Evolutionary conservation across 2,888 invertebrate genomes (phyloP).

Genomic region (Metopia argyrocephala): DNA sequence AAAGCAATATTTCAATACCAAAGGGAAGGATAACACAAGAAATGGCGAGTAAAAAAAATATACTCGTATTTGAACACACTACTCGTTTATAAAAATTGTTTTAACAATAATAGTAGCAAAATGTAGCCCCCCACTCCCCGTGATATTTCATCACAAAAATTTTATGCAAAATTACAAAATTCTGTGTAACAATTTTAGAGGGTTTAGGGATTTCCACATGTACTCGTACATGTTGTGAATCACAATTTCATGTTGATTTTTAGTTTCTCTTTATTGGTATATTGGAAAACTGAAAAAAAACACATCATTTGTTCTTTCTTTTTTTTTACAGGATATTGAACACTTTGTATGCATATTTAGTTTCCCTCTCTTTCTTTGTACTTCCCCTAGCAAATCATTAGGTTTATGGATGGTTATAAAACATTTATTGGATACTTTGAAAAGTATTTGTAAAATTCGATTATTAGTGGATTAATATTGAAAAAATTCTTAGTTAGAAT

Average conservation of each 20-base stretch:
- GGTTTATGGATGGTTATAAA: constrained; percentile 1
- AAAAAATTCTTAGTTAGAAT: constrained; percentile 9
- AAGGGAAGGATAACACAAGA: neutral
- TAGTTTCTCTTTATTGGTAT: neutral
- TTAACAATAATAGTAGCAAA: constrained; percentile 20
- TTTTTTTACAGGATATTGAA: constrained; percentile 4
- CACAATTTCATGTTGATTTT: constrained; percentile 16
- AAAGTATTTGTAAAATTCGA: constrained; percentile 49
- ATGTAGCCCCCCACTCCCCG: neutral
- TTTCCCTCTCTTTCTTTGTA: neutral
- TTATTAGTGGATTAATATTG: constrained; percentile 47
- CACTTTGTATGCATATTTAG: neutral
- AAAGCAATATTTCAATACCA: constrained; percentile 21
- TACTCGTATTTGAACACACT: constrained; percentile 16
- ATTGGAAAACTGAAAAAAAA: too few relatives aligned
- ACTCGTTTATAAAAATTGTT: constrained; percentile 30
- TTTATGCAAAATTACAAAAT: constrained; percentile 44
- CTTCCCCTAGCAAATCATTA: neutral
- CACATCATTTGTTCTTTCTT: too few relatives aligned
- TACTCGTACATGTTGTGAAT: constrained; percentile 43
- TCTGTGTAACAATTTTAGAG: too few relatives aligned
- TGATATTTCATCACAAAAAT: neutral
- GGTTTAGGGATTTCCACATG: too few relatives aligned
- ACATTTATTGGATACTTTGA: constrained; percentile 17
- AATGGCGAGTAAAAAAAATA: constrained; percentile 11